Conservation (phyloP, 92 coral and sea anemone genomes). For the Chrysogorgia sp. region DNA sequence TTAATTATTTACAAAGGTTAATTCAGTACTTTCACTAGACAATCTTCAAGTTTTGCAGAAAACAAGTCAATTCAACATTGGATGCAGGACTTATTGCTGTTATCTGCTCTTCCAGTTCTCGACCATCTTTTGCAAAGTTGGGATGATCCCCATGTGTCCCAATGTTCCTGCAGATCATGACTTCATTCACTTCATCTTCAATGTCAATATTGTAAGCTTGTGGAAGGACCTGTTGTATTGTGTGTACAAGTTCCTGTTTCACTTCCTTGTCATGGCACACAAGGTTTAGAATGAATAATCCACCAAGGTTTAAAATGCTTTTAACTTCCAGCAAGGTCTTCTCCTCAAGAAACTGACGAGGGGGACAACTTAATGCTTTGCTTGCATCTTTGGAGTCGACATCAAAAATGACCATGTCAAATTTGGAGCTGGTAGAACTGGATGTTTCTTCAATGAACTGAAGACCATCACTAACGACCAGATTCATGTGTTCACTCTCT, state of each 20-base stretch:
- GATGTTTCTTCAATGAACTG: conserved; percentile 57
- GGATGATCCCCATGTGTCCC: not conserved
- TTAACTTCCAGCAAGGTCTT: conserved; percentile 63
- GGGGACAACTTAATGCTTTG: conserved; percentile 74
- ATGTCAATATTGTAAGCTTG: conserved; percentile 66
- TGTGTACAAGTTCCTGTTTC: conserved; percentile 51
- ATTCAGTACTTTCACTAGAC: too few species aligned
- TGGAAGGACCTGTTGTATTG: conserved; percentile 63
- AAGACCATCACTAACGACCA: conserved; percentile 74
- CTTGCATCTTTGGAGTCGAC: conserved; percentile 72
- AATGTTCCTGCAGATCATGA: conserved; percentile 44
- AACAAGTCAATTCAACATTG: conserved; percentile 18
- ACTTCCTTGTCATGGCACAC: conserved; percentile 67
- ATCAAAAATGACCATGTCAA: conserved; percentile 82
- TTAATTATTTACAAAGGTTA: too few species aligned
- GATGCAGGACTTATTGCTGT: conserved; percentile 13
- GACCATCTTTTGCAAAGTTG: conserved; percentile 1
- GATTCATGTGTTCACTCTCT: conserved; percentile 75
- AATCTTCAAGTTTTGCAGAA: conserved; percentile 19
- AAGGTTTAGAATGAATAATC: conserved; percentile 84
- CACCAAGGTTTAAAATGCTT: conserved; percentile 66
- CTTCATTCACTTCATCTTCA: conserved; percentile 75
- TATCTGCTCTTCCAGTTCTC: conserved; percentile 4
- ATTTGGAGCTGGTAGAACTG: conserved; percentile 9
- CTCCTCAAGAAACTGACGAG: conserved; percentile 66